phyloP scores from a whole-genome alignment of 1,140 invertebrate species.

The Planococcus citri region DNA sequence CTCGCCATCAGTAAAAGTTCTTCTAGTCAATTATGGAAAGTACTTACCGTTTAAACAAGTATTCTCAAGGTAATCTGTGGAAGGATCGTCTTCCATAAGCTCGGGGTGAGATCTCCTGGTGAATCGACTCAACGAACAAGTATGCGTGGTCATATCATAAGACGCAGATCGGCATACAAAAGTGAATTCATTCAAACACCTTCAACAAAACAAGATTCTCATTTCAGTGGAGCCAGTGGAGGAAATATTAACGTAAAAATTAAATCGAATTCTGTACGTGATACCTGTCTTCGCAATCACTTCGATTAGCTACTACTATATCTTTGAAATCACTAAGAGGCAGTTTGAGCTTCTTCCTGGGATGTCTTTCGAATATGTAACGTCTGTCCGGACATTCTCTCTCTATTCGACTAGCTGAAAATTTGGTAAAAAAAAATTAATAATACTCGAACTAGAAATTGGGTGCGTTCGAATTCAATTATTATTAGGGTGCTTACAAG shows the following conservation, averaged over 20 bases:
- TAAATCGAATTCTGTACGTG: no score
- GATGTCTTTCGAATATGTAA: constrained; percentile 75
- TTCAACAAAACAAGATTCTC: constrained; percentile 31
- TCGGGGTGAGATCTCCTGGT: constrained; percentile 73
- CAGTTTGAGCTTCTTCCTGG: constrained; percentile 65
- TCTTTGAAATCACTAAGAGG: constrained; percentile 64
- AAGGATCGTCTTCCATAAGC: constrained; percentile 65
- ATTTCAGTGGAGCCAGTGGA: neutral
- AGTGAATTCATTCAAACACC: constrained; percentile 74
- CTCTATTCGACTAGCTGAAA: constrained; percentile 64
- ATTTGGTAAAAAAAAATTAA: constrained; percentile 23
- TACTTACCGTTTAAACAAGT: constrained; percentile 69
- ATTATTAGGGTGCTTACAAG: constrained; percentile 64
- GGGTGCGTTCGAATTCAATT: no score
- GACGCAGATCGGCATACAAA: constrained; percentile 75
- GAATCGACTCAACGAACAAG: constrained; percentile 64
- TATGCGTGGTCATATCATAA: constrained; percentile 58
- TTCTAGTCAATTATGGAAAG: no score
- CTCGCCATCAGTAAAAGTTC: no score
- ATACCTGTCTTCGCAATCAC: constrained; percentile 68
- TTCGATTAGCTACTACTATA: constrained; percentile 61
- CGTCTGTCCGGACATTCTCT: constrained; percentile 71
- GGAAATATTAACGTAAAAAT: no score
- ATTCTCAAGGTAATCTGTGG: constrained; percentile 80
- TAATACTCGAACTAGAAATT: constrained; percentile 4